These are phyloP conservation scores for Hypolimnas misippus DNA, from an alignment of 2,888 invertebrate genomes.

Conservation along the genomic window DNA sequence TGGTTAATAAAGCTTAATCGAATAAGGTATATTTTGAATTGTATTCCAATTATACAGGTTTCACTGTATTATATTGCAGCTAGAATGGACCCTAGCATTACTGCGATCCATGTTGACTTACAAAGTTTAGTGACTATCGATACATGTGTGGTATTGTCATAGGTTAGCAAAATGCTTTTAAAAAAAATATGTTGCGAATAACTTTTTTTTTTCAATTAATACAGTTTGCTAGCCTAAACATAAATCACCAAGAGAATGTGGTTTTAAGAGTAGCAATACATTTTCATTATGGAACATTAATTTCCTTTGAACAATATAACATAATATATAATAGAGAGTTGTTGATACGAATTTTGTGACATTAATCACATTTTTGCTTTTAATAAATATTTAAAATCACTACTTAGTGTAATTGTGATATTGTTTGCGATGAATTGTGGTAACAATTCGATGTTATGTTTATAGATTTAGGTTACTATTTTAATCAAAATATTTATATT, in stretches of 20 bases:
- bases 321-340: no score
- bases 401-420: slow-evolving; percentile 32
- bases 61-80: no score
- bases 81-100: background rate
- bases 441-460: slow-evolving; percentile 30
- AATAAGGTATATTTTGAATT: no score
- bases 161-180: slow-evolving; percentile 8
- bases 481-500: slow-evolving; percentile 46
- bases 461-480: slow-evolving; percentile 27
- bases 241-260: background rate
- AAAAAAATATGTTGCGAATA: background rate
- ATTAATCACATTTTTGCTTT: background rate
- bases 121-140: background rate
- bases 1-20: no score
- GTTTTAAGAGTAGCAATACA: no score
- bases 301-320: background rate
- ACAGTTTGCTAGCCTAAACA: background rate
- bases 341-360: background rate
- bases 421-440: slow-evolving; percentile 32
- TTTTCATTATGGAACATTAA: no score
- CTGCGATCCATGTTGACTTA: background rate
- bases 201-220: no score
- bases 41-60: no score
- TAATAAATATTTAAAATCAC: slow-evolving; percentile 12
- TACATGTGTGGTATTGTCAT: background rate